A percentile compares a stretch with the other conserved stretches of the same genome.
These are phyloP conservation scores for Apamea monoglypha DNA, from an alignment of 2,888 invertebrate species.

Conservation along the genomic window DNA sequence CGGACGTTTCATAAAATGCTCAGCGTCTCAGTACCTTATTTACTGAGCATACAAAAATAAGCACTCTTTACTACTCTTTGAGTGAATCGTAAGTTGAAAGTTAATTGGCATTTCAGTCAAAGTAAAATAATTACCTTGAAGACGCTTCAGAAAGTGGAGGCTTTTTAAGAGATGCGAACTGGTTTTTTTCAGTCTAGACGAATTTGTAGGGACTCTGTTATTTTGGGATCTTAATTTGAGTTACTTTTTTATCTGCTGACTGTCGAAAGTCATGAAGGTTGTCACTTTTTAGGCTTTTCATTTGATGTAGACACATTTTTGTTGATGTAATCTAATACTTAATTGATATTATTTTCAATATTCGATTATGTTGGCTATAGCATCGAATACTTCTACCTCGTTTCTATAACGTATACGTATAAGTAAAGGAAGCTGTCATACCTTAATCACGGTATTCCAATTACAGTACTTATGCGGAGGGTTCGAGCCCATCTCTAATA, in stretches of 20 bases:
- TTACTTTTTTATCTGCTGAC: background rate
- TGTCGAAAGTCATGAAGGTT: background rate
- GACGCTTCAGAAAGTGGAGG: background rate
- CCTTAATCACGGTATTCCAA: conserved; percentile 22
- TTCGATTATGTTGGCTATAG: background rate
- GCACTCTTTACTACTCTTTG: conserved; percentile 38
- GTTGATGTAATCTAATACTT: background rate
- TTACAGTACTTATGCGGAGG: background rate
- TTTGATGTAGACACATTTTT: background rate
- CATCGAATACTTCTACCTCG: background rate
- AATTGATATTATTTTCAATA: background rate
- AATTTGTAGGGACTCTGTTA: background rate
- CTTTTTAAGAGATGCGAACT: conserved; percentile 13
- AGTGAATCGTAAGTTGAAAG: conserved; percentile 47
- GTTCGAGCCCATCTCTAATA: background rate
- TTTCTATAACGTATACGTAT: background rate
- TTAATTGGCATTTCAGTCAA: conserved; percentile 54
- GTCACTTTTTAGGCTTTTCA: background rate
- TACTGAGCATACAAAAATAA: conserved; percentile 41
- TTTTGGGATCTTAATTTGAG: conserved; percentile 6
- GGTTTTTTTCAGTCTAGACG: conserved; percentile 31
- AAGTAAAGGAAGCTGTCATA: conserved; percentile 11
- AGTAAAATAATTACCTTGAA: conserved; percentile 46
- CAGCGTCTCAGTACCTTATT: conserved; percentile 35
- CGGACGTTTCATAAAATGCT: conserved; percentile 41